Evolutionary conservation across 2,888 invertebrate genomes (phyloP), one percentile per base, ranked within the genome.

Genomic region (Sicus ferrugineus): DNA sequence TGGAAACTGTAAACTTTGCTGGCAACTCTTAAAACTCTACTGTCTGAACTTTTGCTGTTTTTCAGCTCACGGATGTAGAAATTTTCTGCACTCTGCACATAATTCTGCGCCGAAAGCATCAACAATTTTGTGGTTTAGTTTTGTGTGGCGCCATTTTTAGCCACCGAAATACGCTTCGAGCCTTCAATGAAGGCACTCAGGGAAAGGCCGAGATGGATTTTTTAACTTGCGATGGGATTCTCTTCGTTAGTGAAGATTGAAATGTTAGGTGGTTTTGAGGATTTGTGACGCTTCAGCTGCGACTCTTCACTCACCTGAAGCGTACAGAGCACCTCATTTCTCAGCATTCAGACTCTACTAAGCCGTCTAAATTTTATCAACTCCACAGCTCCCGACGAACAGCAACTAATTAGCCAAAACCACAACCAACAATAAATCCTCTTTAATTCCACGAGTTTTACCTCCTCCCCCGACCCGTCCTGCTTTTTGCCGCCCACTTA

Each of bases 321-420:
- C n/a, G n/a, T n/a, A n/a, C n/a, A n/a, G n/a, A 80, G 72, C 76
- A 75, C 78, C 80, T 80, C 77, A 80, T 79, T 78, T 79, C 73
- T 70, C 56, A 56, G 9, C 19, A n/a, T 21, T 52, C 21, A 7
- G 19, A 11, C 21, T 21, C 21, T 23, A 23, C 11, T 21, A 16
- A 52, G 9, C 52, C 19, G 19, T 52, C 21, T 21, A 9, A 26
- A 23, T 26, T 54, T 54, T 54, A 54, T 54, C 52, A 54, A 26
- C 14, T 5, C 16, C 28, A 21, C 16, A 21, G 19, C 52, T 23
- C 9, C 34, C 11, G 19, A 14, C 3, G n/a, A n/a, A n/a, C n/a
- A n/a, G n/a, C n/a, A n/a, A n/a, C n/a, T n/a, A n/a, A n/a, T n/a
- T n/a, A n/a, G n/a, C n/a, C n/a, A n/a, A n/a, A n/a, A n/a, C n/a